Conservation (phyloP, 2,113 vertebrate genomes). For the Passer montanus region DNA sequence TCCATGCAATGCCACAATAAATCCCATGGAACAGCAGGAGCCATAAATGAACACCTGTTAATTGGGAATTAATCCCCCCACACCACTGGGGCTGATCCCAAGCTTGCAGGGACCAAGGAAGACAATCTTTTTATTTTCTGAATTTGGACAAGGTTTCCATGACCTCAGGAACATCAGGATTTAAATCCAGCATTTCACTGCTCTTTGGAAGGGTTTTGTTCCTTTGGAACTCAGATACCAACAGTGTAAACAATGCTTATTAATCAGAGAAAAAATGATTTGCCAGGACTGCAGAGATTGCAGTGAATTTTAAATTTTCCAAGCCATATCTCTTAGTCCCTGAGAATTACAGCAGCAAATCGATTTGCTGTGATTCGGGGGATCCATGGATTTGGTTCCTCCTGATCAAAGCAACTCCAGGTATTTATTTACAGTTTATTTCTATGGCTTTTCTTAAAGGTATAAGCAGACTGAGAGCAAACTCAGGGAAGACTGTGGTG, state of each 20-base stretch:
- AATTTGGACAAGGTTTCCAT: neutral
- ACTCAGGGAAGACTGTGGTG: fast-evolving
- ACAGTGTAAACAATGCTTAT: neutral
- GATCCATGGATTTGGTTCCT: neutral
- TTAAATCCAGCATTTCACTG: neutral
- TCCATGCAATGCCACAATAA: neutral
- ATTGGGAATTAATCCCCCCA: neutral
- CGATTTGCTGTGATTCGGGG: neutral
- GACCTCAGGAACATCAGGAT: neutral
- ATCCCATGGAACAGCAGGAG: neutral
- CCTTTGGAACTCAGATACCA: neutral
- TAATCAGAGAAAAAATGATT: neutral
- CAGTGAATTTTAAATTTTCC: neutral
- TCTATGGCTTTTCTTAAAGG: neutral
- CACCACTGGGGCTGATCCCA: neutral
- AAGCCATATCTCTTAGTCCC: fast-evolving
- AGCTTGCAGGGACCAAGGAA: neutral
- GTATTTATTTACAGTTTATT: neutral
- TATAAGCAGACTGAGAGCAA: neutral
- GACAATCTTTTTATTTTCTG: fast-evolving
- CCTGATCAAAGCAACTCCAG: neutral
- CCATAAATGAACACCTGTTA: neutral
- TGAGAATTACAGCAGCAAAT: neutral
- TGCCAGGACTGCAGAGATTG: neutral
- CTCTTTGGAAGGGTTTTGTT: neutral